A percentile compares a stretch with the other conserved stretches of the same genome.
phyloP scores from a whole-genome alignment of 1,140 invertebrate genomes.

The Anadara kagoshimensis region DNA sequence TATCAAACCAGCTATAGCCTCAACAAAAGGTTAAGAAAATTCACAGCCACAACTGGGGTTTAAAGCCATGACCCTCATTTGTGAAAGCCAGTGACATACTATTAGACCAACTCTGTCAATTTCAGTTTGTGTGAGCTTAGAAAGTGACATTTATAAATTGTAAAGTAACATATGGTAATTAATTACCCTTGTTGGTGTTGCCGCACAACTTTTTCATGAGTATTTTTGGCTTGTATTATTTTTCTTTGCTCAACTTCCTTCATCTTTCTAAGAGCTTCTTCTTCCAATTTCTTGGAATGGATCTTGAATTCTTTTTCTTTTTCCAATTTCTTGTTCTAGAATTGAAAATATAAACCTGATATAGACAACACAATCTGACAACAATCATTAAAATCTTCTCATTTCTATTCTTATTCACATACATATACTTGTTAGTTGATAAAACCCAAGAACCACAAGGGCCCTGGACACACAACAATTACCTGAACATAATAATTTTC shows the following conservation, averaged over 20 bases:
- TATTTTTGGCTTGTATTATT: constrained; percentile 8
- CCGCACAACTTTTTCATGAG: constrained; percentile 11
- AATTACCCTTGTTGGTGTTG: constrained; percentile 29
- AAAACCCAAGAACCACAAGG: neutral
- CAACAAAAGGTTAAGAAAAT: no score
- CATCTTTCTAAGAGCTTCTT: constrained; percentile 12
- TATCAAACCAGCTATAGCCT: no score
- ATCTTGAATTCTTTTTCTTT: constrained; percentile 33
- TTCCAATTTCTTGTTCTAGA: neutral
- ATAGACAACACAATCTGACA: no score
- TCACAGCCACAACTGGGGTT: no score
- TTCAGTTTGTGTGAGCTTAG: no score
- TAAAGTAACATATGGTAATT: no score
- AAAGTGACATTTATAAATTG: no score
- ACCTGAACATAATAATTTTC: neutral
- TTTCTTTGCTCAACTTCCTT: constrained; percentile 27
- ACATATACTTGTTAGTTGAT: neutral
- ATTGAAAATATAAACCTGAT: no score
- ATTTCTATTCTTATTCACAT: neutral
- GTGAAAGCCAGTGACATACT: no score
- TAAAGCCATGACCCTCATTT: no score
- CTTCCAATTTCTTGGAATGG: constrained; percentile 5
- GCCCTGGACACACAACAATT: neutral
- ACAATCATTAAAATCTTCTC: no score
- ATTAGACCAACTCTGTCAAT: no score